phyloP scores from a whole-genome alignment of 30 jellyfish, hydroid and myxozoan genomes.

The Cassiopea andromeda region DNA sequence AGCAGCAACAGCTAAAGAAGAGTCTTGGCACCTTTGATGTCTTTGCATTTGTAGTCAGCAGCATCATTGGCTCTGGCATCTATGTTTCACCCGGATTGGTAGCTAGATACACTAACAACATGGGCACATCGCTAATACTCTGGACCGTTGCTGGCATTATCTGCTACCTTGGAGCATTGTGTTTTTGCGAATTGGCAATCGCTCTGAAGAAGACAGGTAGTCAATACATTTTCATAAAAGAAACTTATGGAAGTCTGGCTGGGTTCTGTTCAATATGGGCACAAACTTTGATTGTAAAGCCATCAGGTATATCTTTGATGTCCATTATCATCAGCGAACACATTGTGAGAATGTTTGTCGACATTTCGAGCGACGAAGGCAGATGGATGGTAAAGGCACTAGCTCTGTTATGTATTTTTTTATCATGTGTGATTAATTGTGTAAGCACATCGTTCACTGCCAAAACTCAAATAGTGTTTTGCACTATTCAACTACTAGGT shows the following conservation, averaged over 20 bases:
- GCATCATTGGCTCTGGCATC: not conserved
- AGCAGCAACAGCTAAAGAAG: not conserved
- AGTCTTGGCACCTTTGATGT: not conserved
- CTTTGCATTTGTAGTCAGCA: not conserved
- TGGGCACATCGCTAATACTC: conserved; percentile 30
- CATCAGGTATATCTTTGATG: not conserved
- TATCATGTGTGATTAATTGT: not conserved
- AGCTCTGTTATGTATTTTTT: not conserved
- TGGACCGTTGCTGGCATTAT: conserved; percentile 39
- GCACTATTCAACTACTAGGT: not conserved
- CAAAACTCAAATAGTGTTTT: conserved; percentile 11
- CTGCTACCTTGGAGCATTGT: conserved; percentile 50
- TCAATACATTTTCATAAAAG: not conserved
- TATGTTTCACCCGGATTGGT: conserved; percentile 66
- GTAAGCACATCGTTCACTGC: conserved; percentile 1
- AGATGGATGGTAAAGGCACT: conserved; percentile 18
- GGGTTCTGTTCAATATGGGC: conserved; percentile 31
- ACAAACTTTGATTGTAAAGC: not conserved
- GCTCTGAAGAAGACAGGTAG: conserved; percentile 18
- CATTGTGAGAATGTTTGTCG: not conserved
- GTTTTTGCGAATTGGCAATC: not conserved
- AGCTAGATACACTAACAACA: conserved; percentile 6
- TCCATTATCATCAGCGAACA: conserved; percentile 15
- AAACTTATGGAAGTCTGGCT: conserved; percentile 8
- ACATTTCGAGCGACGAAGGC: not conserved